Base-by-base conservation (phyloP, 2,888 invertebrate genomes). In the Thymelicus acteon region DNA sequence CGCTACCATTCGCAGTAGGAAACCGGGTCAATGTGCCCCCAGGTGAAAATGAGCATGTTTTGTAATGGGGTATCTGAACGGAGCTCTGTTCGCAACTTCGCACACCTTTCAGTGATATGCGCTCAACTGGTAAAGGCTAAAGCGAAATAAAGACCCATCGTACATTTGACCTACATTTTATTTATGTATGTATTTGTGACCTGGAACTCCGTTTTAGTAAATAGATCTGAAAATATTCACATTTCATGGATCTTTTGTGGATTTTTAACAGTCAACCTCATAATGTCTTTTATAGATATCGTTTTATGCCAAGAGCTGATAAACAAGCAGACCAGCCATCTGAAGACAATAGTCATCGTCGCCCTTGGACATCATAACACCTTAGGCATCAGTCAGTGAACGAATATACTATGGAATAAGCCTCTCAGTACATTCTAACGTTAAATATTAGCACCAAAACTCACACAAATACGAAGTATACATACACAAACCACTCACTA, bases 11-110 rank as follows among this genome's bases (percentile, higher is more conserved):
- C 61, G 70, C 72, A 71, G 75, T 77, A 73, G 71, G 77, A 82
- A 89, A 85, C 76, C 81, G 78, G 88, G 88, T 87, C 87, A 88
- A 80, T 82, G 82, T 81, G 85, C 79, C 81, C 77, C 78, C 72
- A 76, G 75, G 78, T 76, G 77, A 79, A 81, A 84, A 87, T 83
- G 83, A 85, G 76, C 80, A 80, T 78, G 73, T 73, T 60, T 19
- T 67, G 62, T 67, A 72, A 70, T 67, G 57, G 64, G 63, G 60
- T 70, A 66, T 60, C 58, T 65, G 62, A 61, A 70, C 65, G 15
- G 19, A 37, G 63, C 47, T 40, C 40, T 48, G 48, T 62, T 57
- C 57, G n/a, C n/a, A n/a, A n/a, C n/a, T n/a, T n/a, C n/a, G 57
- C 15, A 49, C 57, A 69, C 39, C 64, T 70, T 64, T 70, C 58